Conservation (phyloP, 2,888 invertebrate genomes). For the Magallana nippona region DNA sequence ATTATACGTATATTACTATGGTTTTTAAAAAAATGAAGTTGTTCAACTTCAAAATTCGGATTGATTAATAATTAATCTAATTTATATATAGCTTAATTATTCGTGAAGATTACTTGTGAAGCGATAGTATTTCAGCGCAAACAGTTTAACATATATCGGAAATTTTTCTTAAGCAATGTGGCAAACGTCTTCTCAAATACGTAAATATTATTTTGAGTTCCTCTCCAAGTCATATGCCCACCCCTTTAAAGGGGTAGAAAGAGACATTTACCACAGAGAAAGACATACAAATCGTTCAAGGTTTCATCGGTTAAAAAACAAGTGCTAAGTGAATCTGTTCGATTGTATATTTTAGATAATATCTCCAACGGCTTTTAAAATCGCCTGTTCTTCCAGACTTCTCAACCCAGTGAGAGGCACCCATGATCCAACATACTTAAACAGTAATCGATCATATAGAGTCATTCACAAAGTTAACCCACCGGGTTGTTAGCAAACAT, state of each 20-base stretch:
- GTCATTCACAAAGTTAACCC: not conserved
- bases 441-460: not conserved
- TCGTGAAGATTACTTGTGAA: no score
- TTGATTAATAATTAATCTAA: no score
- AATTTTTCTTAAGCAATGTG: no score
- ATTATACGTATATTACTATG: no score
- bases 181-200: no score
- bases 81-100: no score
- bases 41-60: no score
- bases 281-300: slow-evolving; percentile 2
- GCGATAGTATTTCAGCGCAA: no score
- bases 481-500: not conserved
- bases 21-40: no score
- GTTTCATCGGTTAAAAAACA: slow-evolving; percentile 26
- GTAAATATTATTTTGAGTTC: no score
- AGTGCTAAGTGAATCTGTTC: slow-evolving; percentile 17
- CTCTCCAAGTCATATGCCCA: not conserved
- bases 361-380: slow-evolving; percentile 27
- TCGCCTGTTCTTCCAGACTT: slow-evolving; percentile 10
- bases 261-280: not conserved
- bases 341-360: slow-evolving; percentile 16
- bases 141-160: no score
- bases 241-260: slow-evolving; percentile 1
- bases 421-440: slow-evolving; percentile 21
- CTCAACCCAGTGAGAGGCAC: slow-evolving; percentile 6